These are phyloP conservation scores for Yoshiicerus persimilis DNA, from an alignment of 1,140 invertebrate species.

Conservation along the genomic window DNA sequence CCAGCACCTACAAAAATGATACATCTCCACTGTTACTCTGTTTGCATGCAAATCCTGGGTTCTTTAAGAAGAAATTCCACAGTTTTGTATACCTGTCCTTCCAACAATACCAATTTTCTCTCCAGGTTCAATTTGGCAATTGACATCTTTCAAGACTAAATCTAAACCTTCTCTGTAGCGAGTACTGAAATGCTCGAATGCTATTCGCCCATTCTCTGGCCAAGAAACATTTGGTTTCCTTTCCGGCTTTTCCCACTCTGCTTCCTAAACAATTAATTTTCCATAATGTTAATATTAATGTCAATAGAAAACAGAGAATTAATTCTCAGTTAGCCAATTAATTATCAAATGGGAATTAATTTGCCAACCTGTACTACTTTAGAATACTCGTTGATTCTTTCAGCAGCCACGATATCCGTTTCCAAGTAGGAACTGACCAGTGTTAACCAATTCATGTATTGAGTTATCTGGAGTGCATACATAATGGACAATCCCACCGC, in stretches of 20 bases:
- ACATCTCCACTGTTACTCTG: too few relatives aligned
- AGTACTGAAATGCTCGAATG: constrained; percentile 54
- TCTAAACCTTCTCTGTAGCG: constrained; percentile 54
- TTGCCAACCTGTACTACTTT: neutral
- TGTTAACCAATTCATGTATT: constrained; percentile 63
- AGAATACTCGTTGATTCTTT: constrained; percentile 64
- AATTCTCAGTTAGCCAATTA: too few relatives aligned
- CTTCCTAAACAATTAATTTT: too few relatives aligned
- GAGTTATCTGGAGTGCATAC: constrained; percentile 74
- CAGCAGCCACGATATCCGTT: constrained; percentile 67
- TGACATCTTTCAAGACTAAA: constrained; percentile 56
- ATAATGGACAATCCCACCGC: constrained; percentile 85
- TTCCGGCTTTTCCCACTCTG: constrained; percentile 63
- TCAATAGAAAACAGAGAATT: too few relatives aligned
- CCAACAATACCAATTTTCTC: constrained; percentile 66
- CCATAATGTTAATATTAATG: too few relatives aligned
- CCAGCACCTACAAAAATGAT: too few relatives aligned
- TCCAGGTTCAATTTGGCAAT: constrained; percentile 53
- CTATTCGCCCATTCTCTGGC: constrained; percentile 53
- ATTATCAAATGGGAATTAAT: neutral
- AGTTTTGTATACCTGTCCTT: too few relatives aligned
- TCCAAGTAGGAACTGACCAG: constrained; percentile 65
- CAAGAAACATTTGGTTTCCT: constrained; percentile 51
- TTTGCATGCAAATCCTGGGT: too few relatives aligned
- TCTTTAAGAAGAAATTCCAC: too few relatives aligned